Evolutionary conservation across 2,113 vertebrate species (phyloP), one percentile per base, ranked within the genome.

Genomic region (Mola mola): DNA sequence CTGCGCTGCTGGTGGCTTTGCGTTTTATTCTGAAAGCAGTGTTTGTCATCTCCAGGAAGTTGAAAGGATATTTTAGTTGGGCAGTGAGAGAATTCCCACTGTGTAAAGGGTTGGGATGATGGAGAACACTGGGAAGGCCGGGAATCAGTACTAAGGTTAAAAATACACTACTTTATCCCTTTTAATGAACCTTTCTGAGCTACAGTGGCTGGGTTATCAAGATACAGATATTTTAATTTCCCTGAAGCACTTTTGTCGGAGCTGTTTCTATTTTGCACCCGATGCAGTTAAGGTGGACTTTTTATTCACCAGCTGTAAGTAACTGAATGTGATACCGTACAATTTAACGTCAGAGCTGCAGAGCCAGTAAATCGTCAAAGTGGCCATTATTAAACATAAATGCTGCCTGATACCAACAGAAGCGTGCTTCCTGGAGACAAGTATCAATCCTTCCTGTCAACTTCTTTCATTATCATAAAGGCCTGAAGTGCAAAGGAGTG

Each of bases 191-290:
- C 25, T 10, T 24, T 36, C 17, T 4, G 26, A 26, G 25, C 47
- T 48, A 2, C 37, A 56, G 65, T 33, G 40, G 24, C 29, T 48
- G 37, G 72, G 22, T 46, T 68, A 16, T 81, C 11, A 31, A 44
- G 7, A 46, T 2, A 21, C 8, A 58, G 4, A 17, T 28, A 17
- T 71, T 46, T 65, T 56, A 67, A 19, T 8, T 65, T 62, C 21
- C 41, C 38, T 26, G 20, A 72, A 71, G 80, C 82, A 83, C 75
- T 66, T 72, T 79, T 48, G 47, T 10, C 15, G 6, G 20, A 44
- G 12, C 42, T 24, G 36, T 37, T 33, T 6, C 24, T 53, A 41
- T 53, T 62, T 48, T 72, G 66, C 29, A 53, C 41, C 44, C 26
- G 58, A 47, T n/a, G 16, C 38, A 40, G 31, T 26, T 37, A 8